Conservation (phyloP, 2,797 vertebrate genomes). For the Liasis olivaceus region DNA sequence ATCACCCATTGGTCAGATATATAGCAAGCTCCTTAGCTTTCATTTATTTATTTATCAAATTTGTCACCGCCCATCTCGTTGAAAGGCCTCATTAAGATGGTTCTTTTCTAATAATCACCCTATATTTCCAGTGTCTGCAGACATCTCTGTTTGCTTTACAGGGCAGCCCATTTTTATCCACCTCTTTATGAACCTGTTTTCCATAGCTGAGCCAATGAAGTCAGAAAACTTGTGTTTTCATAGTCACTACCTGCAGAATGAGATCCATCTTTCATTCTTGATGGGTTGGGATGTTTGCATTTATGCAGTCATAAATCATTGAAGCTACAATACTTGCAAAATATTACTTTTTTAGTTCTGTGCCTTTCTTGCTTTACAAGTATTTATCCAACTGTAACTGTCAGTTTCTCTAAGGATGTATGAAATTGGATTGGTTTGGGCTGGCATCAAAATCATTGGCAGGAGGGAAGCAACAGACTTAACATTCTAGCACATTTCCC, state of each 20-base stretch:
- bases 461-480: slow-evolving; percentile 42
- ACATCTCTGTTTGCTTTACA: not conserved
- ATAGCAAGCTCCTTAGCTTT: not conserved
- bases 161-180: not conserved
- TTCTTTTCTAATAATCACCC: not conserved
- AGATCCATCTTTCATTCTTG: slow-evolving; percentile 13
- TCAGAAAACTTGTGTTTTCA: slow-evolving; percentile 19
- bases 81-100: not conserved
- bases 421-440: slow-evolving; percentile 46
- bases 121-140: not conserved
- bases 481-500: slow-evolving; percentile 53
- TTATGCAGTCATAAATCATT: slow-evolving; percentile 25
- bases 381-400: slow-evolving; percentile 31
- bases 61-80: no score
- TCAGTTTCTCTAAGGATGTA: slow-evolving; percentile 36
- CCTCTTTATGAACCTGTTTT: not conserved
- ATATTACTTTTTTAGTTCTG: slow-evolving; percentile 33
- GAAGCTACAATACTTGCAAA: slow-evolving; percentile 36
- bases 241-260: not conserved
- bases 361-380: slow-evolving; percentile 51
- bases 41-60: no score
- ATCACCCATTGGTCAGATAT: not conserved
- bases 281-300: not conserved
- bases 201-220: slow-evolving; percentile 12
- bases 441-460: slow-evolving; percentile 46